Evolutionary conservation across 2,113 vertebrate species (phyloP).

Genomic region (Scomber colias): DNA sequence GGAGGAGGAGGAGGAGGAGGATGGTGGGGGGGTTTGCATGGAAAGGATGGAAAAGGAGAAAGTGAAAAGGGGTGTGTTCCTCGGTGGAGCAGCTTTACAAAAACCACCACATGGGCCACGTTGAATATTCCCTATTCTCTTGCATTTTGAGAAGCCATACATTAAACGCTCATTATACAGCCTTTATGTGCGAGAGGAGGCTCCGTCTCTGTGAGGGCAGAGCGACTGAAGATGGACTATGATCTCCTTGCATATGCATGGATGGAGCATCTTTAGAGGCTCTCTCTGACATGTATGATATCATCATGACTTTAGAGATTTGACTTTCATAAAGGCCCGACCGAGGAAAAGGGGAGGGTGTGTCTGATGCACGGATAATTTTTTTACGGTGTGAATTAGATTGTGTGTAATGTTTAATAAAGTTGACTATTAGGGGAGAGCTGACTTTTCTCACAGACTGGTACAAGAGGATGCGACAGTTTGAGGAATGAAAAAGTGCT

Average conservation of each 20-base stretch:
- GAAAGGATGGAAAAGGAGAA: conserved; percentile 70
- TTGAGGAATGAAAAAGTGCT: neutral
- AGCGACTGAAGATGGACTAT: conserved; percentile 66
- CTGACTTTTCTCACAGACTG: neutral
- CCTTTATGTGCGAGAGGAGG: conserved; percentile 71
- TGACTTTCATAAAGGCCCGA: conserved; percentile 73
- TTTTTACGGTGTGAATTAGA: conserved; percentile 43
- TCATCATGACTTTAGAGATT: conserved; percentile 71
- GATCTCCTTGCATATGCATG: conserved; percentile 83
- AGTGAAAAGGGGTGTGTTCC: conserved; percentile 79
- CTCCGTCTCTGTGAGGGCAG: conserved; percentile 60
- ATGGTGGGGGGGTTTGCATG: conserved; percentile 35
- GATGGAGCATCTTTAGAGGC: conserved; percentile 75
- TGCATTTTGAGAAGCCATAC: conserved; percentile 82
- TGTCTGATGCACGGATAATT: conserved; percentile 43
- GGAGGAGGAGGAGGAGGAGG: conserved; percentile 6
- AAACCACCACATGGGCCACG: conserved; percentile 85
- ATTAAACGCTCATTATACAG: conserved; percentile 87
- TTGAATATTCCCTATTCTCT: conserved; percentile 81
- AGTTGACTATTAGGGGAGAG: neutral
- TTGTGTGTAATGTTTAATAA: conserved; percentile 53
- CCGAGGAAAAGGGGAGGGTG: conserved; percentile 52
- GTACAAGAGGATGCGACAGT: rapidly evolving
- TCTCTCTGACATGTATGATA: conserved; percentile 72
- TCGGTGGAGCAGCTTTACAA: conserved; percentile 80